phyloP scores from a whole-genome alignment of 2,797 vertebrate genomes.

The Pangasius sanitwongsei region DNA sequence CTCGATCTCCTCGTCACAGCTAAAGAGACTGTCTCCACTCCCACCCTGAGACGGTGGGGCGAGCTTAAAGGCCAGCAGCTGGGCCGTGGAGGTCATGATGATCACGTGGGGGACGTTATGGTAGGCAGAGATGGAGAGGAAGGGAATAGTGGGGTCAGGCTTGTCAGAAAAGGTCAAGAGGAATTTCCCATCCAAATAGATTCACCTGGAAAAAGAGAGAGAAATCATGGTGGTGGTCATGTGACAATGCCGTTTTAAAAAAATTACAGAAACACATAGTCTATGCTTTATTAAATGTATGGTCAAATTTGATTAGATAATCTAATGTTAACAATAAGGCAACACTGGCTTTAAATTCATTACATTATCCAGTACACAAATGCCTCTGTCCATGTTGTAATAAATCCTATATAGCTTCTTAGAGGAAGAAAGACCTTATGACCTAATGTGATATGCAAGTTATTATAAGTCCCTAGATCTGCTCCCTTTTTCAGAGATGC shows the following conservation, averaged over 20 bases:
- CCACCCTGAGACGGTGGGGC: constrained; percentile 73
- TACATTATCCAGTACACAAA: neutral
- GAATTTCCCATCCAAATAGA: constrained; percentile 67
- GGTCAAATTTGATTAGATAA: neutral
- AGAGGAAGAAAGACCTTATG: neutral
- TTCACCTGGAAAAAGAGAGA: constrained; percentile 59
- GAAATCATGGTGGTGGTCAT: neutral
- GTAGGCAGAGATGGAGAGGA: constrained; percentile 56
- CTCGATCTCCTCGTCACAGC: constrained; percentile 91
- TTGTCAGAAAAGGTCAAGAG: constrained; percentile 62
- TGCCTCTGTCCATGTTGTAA: neutral
- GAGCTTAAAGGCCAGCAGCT: constrained; percentile 82
- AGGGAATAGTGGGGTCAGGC: constrained; percentile 35
- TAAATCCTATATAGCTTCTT: neutral
- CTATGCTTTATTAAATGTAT: neutral
- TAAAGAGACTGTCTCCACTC: constrained; percentile 79
- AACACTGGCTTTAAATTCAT: neutral
- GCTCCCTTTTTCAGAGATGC: neutral
- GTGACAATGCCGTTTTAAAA: neutral
- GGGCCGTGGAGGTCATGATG: constrained; percentile 83
- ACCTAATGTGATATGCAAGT: neutral
- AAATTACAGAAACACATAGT: neutral
- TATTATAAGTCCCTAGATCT: neutral
- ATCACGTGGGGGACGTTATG: constrained; percentile 38
- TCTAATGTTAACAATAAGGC: neutral